These are phyloP conservation scores for Biston stratarius DNA, from an alignment of 2,888 invertebrate genomes.

Conservation along the genomic window DNA sequence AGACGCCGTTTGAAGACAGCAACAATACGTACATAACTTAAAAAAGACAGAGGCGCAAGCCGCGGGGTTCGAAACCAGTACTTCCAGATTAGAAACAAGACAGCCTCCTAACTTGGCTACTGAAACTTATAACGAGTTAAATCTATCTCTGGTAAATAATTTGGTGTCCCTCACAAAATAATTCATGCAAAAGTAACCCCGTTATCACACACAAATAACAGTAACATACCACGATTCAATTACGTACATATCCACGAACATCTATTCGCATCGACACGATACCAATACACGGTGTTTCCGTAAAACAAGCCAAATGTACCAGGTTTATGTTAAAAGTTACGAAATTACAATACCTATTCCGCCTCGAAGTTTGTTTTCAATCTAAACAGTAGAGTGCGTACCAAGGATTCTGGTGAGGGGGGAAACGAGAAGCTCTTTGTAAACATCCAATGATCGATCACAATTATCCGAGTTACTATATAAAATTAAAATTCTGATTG, in stretches of 20 bases:
- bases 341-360: slow-evolving; percentile 57
- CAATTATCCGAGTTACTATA: too few species aligned
- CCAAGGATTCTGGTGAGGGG: slow-evolving; percentile 17
- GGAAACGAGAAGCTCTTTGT: background rate
- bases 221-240: slow-evolving; percentile 35
- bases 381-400: slow-evolving; percentile 52
- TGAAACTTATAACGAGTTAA: background rate
- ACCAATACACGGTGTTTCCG: slow-evolving; percentile 49
- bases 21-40: too few species aligned
- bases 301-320: slow-evolving; percentile 57
- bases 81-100: too few species aligned
- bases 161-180: background rate
- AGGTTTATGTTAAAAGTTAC: slow-evolving; percentile 70
- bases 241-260: slow-evolving; percentile 33
- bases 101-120: too few species aligned
- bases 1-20: too few species aligned
- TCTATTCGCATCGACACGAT: slow-evolving; percentile 35
- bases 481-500: too few species aligned
- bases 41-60: too few species aligned
- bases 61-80: too few species aligned
- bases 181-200: background rate
- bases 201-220: slow-evolving; percentile 18
- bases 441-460: background rate
- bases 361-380: slow-evolving; percentile 63
- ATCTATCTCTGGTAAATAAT: background rate